Conservation (phyloP, 2,797 vertebrate genomes). For the Amphiprion clarkii region DNA sequence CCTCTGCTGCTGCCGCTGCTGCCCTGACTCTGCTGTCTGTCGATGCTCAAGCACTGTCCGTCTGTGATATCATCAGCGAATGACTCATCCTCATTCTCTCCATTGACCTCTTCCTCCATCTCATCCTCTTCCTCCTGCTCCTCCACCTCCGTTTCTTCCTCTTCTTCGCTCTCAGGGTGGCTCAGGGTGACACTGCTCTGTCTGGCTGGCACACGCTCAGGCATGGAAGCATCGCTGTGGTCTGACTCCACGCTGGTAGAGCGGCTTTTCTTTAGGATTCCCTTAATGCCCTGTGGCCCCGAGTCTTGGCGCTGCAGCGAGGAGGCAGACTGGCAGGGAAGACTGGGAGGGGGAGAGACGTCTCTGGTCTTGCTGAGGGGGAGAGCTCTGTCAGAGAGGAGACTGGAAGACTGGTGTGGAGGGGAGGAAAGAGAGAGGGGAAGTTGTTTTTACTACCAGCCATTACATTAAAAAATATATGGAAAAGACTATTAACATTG, state of each 20-base stretch:
- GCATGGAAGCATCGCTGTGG: conserved; percentile 61
- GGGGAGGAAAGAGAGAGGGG: conserved; percentile 2
- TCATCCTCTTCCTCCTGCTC: no score
- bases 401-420: conserved; percentile 45
- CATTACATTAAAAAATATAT: conserved; percentile 27
- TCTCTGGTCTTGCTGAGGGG: conserved; percentile 37
- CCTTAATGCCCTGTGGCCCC: conserved; percentile 76
- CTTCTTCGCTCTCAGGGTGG: conserved; percentile 68
- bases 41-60: conserved; percentile 41
- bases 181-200: conserved; percentile 73
- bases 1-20: conserved; percentile 58
- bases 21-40: conserved; percentile 37
- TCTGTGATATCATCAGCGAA: conserved; percentile 64
- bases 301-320: conserved; percentile 82
- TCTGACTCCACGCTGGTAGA: conserved; percentile 82
- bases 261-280: conserved; percentile 86
- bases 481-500: conserved; percentile 10
- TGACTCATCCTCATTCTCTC: conserved; percentile 62
- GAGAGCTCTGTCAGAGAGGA: conserved; percentile 41
- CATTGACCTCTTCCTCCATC: conserved; percentile 26
- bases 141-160: conserved; percentile 27
- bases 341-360: conserved; percentile 49
- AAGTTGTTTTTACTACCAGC: not conserved
- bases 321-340: conserved; percentile 36
- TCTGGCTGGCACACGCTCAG: conserved; percentile 40